phyloP scores from a whole-genome alignment of 2,797 vertebrate genomes.

The Myotis vivesi region DNA sequence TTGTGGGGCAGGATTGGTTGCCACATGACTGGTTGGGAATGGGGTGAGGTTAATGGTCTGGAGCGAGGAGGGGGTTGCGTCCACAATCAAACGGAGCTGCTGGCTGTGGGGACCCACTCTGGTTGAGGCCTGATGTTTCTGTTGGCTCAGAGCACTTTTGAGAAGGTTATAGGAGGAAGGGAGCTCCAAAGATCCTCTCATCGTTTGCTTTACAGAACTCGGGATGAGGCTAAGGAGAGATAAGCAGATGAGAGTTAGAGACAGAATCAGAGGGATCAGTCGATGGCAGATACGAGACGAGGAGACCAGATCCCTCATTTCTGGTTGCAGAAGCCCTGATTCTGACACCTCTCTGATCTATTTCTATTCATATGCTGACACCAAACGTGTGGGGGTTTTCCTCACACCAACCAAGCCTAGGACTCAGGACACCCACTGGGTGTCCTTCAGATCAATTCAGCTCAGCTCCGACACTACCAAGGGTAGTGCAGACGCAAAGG shows the following conservation, averaged over 20 bases:
- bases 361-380: not conserved
- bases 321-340: not conserved
- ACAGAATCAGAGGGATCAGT: not conserved
- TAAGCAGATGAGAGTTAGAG: not conserved
- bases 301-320: not conserved
- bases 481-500: not conserved
- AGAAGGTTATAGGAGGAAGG: not conserved
- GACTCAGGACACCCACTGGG: not conserved
- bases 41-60: not conserved
- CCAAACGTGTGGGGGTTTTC: not conserved
- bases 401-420: not conserved
- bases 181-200: not conserved
- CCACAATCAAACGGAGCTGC: not conserved
- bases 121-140: not conserved
- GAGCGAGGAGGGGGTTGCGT: not conserved
- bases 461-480: not conserved
- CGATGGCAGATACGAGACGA: accelerated
- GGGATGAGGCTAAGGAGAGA: not conserved
- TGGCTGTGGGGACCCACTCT: not conserved
- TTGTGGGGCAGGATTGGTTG: not conserved
- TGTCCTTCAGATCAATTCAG: not conserved
- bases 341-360: not conserved
- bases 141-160: not conserved
- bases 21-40: not conserved
- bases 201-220: not conserved